These are phyloP conservation scores for Odocoileus virginianus DNA, from an alignment of 2,113 vertebrate species.

Conservation along the genomic window DNA sequence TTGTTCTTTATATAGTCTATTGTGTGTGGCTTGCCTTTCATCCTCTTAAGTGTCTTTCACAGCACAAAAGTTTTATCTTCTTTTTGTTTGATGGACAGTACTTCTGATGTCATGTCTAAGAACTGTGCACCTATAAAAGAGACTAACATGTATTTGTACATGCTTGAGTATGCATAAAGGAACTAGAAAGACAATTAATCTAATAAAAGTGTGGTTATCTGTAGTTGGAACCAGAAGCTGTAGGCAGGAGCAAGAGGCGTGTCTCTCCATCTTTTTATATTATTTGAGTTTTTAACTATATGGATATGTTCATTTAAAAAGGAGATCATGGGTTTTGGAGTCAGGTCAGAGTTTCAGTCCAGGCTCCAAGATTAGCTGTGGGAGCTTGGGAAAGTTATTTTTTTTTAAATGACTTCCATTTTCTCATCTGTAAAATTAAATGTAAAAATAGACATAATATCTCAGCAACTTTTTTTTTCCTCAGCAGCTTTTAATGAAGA, in stretches of 20 bases:
- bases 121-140: not conserved
- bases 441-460: not conserved
- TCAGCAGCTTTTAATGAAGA: not conserved
- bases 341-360: not conserved
- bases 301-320: not conserved
- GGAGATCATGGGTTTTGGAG: not conserved
- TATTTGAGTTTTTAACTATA: not conserved
- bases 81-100: not conserved
- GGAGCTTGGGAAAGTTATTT: not conserved
- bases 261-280: not conserved
- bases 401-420: not conserved
- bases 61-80: not conserved
- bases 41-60: not conserved
- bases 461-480: not conserved
- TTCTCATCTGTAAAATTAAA: slow-evolving; percentile 32
- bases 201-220: not conserved
- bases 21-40: not conserved
- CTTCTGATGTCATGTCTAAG: not conserved
- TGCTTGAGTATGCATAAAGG: not conserved
- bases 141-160: not conserved
- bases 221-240: not conserved
- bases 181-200: not conserved
- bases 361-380: not conserved
- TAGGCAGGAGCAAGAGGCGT: not conserved
- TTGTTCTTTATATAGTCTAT: not conserved